Evolutionary conservation across 2,113 vertebrate species (phyloP), one percentile per base, ranked within the genome.

Genomic region (Atractosteus spatula): DNA sequence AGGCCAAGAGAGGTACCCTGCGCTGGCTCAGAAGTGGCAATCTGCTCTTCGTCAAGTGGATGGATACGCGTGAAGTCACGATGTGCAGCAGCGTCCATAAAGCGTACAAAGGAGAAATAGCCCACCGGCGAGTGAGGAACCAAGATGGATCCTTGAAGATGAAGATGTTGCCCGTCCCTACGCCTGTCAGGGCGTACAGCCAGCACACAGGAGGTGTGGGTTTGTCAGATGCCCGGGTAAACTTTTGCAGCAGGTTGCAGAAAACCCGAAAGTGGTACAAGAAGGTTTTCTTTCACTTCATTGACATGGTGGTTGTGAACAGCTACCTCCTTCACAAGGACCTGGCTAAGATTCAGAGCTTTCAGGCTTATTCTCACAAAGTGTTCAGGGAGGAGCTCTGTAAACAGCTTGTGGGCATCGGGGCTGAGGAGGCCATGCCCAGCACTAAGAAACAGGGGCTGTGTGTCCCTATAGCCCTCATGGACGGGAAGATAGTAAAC

Each of bases 41-140:
- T 3, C 47, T 77, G 14, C 13, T 74, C 3, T 77, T 68, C 66
- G 64, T 66, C n/a, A 75, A 66, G 16, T 75, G 62, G 68, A 41
- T 57, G 68, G 68, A 74, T 62, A 70, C 68, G 3, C 11, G 5
- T 43, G 62, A 16, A 12, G 70, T 75, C 0, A 3, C 69, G 4
- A 8, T 76, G 2, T 78, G 73, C 56, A 73, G 66, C 3, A 73
- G 73, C 7, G n/a, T 78, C 6, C 74, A 76, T 43, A 29, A 66
- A 16, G 71, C 62, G 1, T 67, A n/a, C 45, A 55, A 17, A 41
- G 74, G 67, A 47, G 6, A 44, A 3, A 47, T 14, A 3, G 59
- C 66, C 8, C 3, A 55, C 10, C 69, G 69, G 64, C 68, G 68
- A 47, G 17, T 45, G 43, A 68, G 55, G 47, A 59, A 47, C 16